Base-by-base conservation (phyloP, 2,888 invertebrate genomes). In the Brachyopa scutellaris region DNA sequence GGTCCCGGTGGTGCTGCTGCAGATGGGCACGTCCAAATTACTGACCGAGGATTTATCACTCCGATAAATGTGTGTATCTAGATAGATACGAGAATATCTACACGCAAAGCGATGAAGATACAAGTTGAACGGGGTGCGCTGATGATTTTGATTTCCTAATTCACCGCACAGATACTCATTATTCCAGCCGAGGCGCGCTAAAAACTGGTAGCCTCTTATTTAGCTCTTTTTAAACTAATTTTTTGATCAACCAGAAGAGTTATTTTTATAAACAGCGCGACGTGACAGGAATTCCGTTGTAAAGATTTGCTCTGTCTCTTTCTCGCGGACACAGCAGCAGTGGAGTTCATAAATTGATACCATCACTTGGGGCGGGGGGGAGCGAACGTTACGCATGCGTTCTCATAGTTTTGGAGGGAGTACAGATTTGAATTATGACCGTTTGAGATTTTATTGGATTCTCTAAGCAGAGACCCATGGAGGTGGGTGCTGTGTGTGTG, bases 191-290 rank as follows among this genome's bases (percentile, higher is more conserved):
- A 66, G 77, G 31, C 61, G 53, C 59, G 82, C 77, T 82, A 82
- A 82, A 82, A 82, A 82, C 82, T 77, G 82, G 82, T 82, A 82
- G 82, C 82, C 77, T 82, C 70, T 77, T 82, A 82, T 82, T 77
- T 77, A 82, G 70, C 66, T 82, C 61, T 61, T 82, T 70, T 82
- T 82, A 82, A 82, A 82, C 82, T 82, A 82, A 82, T 82, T 82
- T 82, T 82, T 82, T 79, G 79, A 84, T 78, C 80, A 84, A 85
- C 85, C 76, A 82, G 84, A 85, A 87, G 87, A 90, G 90, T 90
- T 90, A 90, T 90, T 90, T 90, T 90, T 90, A 90, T 90, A 90
- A 90, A 90, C 89, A 89, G 88, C 88, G 86, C 87, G 85, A 90
- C 90, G 90, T 90, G 90, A 89, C 87, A 85, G 66, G 90, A 88